phyloP scores from a whole-genome alignment of 2,113 vertebrate species.

The Petromus typicus region DNA sequence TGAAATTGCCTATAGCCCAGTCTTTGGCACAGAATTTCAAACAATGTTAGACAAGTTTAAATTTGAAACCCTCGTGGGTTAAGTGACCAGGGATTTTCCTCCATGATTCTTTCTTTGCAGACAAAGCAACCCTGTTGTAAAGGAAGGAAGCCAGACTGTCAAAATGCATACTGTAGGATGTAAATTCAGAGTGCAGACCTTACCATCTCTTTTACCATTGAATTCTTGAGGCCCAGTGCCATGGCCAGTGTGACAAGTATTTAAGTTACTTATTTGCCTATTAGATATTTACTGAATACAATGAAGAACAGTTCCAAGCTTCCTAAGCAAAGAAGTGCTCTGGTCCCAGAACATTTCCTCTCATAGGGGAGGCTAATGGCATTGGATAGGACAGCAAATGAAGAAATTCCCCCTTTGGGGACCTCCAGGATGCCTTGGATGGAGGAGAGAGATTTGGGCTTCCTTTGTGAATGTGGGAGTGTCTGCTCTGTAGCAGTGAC shows the following conservation, averaged over 20 bases:
- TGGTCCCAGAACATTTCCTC: background rate
- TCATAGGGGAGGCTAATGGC: background rate
- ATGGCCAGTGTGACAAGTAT: background rate
- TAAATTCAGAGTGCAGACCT: background rate
- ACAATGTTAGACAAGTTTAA: background rate
- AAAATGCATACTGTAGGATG: background rate
- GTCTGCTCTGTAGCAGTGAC: background rate
- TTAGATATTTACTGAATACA: background rate
- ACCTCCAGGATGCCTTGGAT: background rate
- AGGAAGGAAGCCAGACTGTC: background rate
- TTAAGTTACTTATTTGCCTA: background rate
- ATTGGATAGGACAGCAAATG: background rate
- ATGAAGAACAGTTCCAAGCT: background rate
- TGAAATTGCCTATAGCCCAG: conserved; percentile 26
- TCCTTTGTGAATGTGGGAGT: background rate
- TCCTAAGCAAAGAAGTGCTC: background rate
- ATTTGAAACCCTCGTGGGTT: conserved; percentile 6
- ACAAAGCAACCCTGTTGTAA: background rate
- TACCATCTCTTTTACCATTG: background rate
- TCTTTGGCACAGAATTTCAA: conserved; percentile 11
- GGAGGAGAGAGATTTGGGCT: background rate
- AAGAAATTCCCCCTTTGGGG: background rate
- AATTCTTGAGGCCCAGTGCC: background rate
- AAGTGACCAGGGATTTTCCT: background rate
- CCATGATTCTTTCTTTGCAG: background rate